Evolutionary conservation across 2,888 invertebrate genomes (phyloP), one percentile per base, ranked within the genome.

Genomic region (Phalangium opilio): DNA sequence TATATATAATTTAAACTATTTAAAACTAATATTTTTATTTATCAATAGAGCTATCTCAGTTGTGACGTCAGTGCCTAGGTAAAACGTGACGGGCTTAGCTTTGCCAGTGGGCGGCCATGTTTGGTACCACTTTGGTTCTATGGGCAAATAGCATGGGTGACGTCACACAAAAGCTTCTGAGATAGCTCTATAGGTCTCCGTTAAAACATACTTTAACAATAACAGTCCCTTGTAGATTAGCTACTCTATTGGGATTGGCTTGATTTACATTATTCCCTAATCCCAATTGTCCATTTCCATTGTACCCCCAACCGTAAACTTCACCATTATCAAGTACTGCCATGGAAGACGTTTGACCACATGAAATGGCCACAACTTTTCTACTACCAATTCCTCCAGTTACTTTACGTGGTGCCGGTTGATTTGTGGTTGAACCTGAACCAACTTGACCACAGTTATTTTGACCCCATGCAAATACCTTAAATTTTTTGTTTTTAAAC

Each of bases 401-500:
- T 5, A 72, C 66, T 58, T 67, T 68, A 14, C 66, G 62, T 3
- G 72, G 74, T 3, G 70, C 66, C 7, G 70, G 68, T 54, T 75
- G 74, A 60, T 73, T 74, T 5, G 71, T 68, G 27, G 70, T 72
- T 12, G 71, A 65, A 1, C 73, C 73, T 19, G 70, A 71, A 7
- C 74, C 74, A 3, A 75, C 69, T 64, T 76, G 75, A 2, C 75
- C 74, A 56, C 70, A 72, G 56, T 72, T 72, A 57, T 76, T 76
- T 60, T 75, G 73, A 5, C 76, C 75, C 75, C 75, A 76, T 2
- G 73, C 71, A 59, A 66, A 74, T 12, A 75, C 68, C 73, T 74
- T n/a, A n/a, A n/a, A n/a, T n/a, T n/a, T n/a, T n/a, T n/a, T n/a
- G n/a, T n/a, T 17, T 38, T 17, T n/a, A 53, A 14, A 58, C 49